These are phyloP conservation scores for Altica lythri DNA, from an alignment of 2,888 invertebrate genomes.

Conservation along the genomic window DNA sequence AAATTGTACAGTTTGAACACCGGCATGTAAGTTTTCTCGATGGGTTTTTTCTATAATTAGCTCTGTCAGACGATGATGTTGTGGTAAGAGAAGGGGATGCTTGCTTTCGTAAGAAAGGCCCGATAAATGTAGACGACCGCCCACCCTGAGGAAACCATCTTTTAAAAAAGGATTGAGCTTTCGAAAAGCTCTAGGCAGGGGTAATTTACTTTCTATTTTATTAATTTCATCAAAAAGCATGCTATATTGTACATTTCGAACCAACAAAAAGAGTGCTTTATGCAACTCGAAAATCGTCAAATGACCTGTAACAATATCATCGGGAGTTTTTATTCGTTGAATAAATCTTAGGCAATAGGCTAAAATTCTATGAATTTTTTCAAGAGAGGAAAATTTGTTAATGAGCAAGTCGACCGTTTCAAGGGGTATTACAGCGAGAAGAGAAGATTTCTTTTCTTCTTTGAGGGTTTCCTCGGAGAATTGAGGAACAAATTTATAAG, in stretches of 20 bases:
- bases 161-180: constrained; percentile 14
- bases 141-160: constrained; percentile 25
- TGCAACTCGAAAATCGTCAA: too few species aligned
- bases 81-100: constrained; percentile 20
- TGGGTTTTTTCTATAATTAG: constrained; percentile 7
- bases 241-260: too few species aligned
- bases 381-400: constrained; percentile 3
- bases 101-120: constrained; percentile 24
- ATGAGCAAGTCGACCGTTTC: neutral
- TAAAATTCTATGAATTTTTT: too few species aligned
- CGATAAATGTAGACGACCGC: constrained; percentile 28
- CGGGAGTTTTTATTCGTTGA: too few species aligned
- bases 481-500: neutral
- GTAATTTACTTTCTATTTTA: too few species aligned
- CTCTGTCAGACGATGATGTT: neutral
- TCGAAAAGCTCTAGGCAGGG: constrained; percentile 2
- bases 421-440: neutral
- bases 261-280: too few species aligned
- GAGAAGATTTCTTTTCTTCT: neutral
- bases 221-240: too few species aligned
- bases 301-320: too few species aligned
- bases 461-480: too few species aligned
- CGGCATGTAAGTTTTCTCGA: constrained; percentile 3
- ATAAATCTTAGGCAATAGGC: too few species aligned
- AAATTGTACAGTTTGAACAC: neutral